Conservation (phyloP, 2,113 vertebrate genomes). For the Sylvia atricapilla region DNA sequence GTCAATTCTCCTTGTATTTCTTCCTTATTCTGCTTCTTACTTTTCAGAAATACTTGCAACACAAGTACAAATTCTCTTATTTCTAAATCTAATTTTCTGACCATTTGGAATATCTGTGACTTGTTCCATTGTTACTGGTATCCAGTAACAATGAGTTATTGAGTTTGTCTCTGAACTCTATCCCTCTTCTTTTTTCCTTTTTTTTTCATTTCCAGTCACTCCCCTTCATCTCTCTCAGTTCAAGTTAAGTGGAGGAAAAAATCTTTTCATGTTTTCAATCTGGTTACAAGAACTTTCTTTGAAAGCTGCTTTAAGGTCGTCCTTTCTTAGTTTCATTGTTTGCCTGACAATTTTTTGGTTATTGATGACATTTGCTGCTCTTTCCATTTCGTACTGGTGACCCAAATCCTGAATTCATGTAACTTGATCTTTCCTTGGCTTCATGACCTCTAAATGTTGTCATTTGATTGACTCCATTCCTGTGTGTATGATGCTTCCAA, state of each 20-base stretch:
- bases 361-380: neutral
- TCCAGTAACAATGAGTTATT: neutral
- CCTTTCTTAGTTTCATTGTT: neutral
- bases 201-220: neutral
- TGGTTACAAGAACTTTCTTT: neutral
- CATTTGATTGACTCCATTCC: neutral
- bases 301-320: neutral
- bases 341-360: neutral
- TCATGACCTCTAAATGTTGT: neutral
- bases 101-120: neutral
- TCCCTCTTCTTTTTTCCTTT: neutral
- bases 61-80: neutral
- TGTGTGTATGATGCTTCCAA: neutral
- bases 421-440: neutral
- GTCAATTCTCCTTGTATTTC: neutral
- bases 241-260: neutral
- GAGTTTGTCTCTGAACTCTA: neutral
- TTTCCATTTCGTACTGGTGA: neutral
- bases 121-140: neutral
- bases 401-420: neutral
- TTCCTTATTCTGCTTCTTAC: neutral
- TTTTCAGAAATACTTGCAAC: neutral
- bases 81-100: neutral
- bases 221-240: neutral
- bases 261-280: neutral